Percentiles rank a stretch among this genome's conserved stretches.
Evolutionary conservation across 2,113 vertebrate species (phyloP).

Genomic region (Salvelinus namaycush): DNA sequence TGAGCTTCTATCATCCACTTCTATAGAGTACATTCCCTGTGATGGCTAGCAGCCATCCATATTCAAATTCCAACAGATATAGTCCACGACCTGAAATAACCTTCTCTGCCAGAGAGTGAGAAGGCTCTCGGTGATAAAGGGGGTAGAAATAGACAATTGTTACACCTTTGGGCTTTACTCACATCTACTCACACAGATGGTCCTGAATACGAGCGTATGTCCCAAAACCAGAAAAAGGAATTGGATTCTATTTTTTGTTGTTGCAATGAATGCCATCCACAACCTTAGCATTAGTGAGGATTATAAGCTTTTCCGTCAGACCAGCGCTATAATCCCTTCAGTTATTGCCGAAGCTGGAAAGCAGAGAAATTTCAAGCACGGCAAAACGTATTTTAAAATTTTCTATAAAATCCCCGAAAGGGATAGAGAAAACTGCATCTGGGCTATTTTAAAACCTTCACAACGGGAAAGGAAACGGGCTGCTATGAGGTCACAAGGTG

Average conservation of each 20-base stretch:
- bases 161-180: not conserved
- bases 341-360: constrained; percentile 14
- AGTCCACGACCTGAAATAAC: not conserved
- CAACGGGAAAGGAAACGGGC: no score
- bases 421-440: not conserved
- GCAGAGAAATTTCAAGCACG: constrained; percentile 1
- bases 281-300: not conserved
- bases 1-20: not conserved
- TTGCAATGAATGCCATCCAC: not conserved
- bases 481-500: no score
- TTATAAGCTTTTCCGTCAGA: constrained; percentile 22
- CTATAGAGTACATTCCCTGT: not conserved
- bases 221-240: constrained; percentile 1
- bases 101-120: not conserved
- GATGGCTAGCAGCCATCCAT: not conserved
- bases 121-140: not conserved
- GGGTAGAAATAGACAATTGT: not conserved
- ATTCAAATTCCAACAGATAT: not conserved
- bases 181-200: not conserved
- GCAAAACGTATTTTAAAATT: not conserved
- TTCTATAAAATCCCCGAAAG: not conserved
- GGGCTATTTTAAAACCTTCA: not conserved
- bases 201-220: not conserved
- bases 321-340: constrained; percentile 16
- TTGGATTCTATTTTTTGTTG: not conserved